Percentiles rank a stretch among this genome's conserved stretches.
Conservation (phyloP, 2,888 invertebrate genomes). For the Gastracanthus pulcherrimus region DNA sequence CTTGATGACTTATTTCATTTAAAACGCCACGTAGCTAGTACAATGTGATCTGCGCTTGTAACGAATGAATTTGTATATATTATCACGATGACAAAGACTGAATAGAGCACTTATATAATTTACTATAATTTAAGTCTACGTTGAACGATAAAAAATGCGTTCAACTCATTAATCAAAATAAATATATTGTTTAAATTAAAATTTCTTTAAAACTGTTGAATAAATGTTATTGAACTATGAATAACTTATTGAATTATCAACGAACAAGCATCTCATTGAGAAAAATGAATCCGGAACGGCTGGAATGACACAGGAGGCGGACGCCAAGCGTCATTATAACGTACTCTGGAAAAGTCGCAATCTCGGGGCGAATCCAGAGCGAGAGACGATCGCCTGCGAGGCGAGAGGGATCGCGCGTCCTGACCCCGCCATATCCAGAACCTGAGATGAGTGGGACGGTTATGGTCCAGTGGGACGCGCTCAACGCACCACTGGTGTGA, state of each 20-base stretch:
- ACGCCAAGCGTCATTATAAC: too few species aligned
- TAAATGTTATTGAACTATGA: too few species aligned
- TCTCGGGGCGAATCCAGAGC: not conserved
- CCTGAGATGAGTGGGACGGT: conserved; percentile 73
- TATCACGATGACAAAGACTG: not conserved
- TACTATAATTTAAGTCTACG: not conserved
- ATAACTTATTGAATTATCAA: too few species aligned
- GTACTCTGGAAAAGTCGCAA: not conserved
- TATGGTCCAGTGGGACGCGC: conserved; percentile 67
- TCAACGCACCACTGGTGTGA: not conserved
- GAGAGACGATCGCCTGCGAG: not conserved
- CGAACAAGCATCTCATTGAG: too few species aligned
- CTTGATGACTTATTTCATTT: not conserved
- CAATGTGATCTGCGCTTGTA: not conserved
- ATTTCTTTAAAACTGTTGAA: too few species aligned
- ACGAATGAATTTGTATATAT: not conserved
- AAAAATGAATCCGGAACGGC: not conserved
- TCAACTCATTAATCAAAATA: too few species aligned
- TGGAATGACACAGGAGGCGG: not conserved
- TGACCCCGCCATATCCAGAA: conserved; percentile 60
- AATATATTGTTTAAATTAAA: too few species aligned
- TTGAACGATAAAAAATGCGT: too few species aligned
- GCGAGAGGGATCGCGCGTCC: not conserved
- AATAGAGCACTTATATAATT: not conserved
- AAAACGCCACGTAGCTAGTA: not conserved